phyloP scores from a whole-genome alignment of 1,140 invertebrate genomes.

The Papilio polyxenes region DNA sequence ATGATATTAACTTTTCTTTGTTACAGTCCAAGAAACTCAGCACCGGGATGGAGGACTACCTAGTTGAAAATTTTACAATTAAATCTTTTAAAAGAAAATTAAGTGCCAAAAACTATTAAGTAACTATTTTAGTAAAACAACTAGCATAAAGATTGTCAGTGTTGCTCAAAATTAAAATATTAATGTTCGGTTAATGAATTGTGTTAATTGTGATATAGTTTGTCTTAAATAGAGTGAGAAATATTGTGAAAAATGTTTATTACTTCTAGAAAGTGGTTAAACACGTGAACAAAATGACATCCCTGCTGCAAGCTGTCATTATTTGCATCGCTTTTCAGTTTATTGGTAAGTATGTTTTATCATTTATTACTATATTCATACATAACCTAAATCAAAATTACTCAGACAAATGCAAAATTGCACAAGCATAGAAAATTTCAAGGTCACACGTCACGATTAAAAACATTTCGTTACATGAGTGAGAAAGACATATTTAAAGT shows the following conservation, averaged over 20 bases:
- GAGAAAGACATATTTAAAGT: not conserved
- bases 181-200: not conserved
- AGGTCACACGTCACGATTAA: not conserved
- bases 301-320: conserved; percentile 51
- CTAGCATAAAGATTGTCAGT: not conserved
- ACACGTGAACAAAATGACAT: conserved; percentile 57
- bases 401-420: not conserved
- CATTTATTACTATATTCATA: conserved; percentile 25
- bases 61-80: not conserved
- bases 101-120: not conserved
- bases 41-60: not conserved
- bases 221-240: conserved; percentile 33
- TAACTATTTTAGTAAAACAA: not conserved
- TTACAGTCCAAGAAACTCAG: conserved; percentile 38
- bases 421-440: not conserved
- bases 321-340: conserved; percentile 58
- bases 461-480: not conserved
- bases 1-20: conserved; percentile 35
- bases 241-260: conserved; percentile 48
- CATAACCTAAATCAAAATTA: not conserved
- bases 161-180: not conserved
- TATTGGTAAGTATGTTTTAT: conserved; percentile 59
- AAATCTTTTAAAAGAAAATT: not conserved
- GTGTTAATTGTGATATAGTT: conserved; percentile 10
- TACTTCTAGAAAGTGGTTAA: conserved; percentile 43